Base-by-base conservation (phyloP, 2,888 invertebrate species). In the Arge pagana region DNA sequence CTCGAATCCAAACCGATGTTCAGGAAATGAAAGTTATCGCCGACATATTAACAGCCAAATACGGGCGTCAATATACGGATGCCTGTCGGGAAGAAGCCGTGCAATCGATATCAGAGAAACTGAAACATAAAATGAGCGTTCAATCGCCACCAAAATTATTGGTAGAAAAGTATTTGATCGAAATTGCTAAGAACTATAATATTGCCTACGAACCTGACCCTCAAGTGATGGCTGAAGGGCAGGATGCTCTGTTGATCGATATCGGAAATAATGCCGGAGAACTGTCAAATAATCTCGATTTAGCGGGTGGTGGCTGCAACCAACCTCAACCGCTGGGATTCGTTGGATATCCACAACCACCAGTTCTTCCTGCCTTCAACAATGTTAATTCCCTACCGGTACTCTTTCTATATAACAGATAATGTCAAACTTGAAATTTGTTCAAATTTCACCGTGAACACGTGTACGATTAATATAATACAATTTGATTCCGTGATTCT, bases 161-260 rank as follows among this genome's bases (percentile, higher is more conserved):
- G 13, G 90, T 99, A 5, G 99, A 99, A 74, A 92, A 90, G 71
- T 94, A 87, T 81, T 79, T 98, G 63, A 90, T 96, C 66, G 98
- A 97, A 80, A 99, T 99, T 64, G 96, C 98, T 1, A 95, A 91
- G 76, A 93, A 91, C 67, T 97, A 94, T 72, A 91, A 95, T 77
- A 88, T 99, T 41, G 88, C 90, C 41, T 99, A 97, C 77, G 92
- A 92, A 59, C 96, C 98, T 0, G 98, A 99, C 82, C 90, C 93
- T 59, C 89, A 92, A 78, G 84, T 94, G 6, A 89, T 95, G 88
- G 83, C 87, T 59, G 89, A 89, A 60, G 90, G 89, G 54, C 80
- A 75, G 43, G 72, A 76, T 52, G 61, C 73, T 4, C 11, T 72
- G 24, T 59, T 76, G 16, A 76, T 76, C 43, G 76, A 76, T 26